These are phyloP conservation scores for Standfussiana lucernea DNA, from an alignment of 2,888 invertebrate genomes.

Conservation along the genomic window DNA sequence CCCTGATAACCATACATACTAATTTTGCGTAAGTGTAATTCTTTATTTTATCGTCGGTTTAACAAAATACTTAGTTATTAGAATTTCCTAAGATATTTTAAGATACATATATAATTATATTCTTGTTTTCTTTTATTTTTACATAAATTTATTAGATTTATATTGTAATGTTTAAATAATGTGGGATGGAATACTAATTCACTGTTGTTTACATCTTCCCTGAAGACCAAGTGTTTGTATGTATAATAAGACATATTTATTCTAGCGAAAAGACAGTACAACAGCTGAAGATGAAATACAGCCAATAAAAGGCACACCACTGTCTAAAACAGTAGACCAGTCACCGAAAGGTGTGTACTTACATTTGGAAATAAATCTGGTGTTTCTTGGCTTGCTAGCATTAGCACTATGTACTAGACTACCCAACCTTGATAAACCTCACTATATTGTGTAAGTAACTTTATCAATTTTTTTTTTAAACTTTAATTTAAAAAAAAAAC, in stretches of 20 bases:
- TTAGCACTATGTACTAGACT: constrained; percentile 94
- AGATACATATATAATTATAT: not conserved
- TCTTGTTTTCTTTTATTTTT: not conserved
- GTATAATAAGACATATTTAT: not conserved
- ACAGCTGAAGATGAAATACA: constrained; percentile 70
- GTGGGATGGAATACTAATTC: not conserved
- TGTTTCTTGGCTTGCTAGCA: constrained; percentile 93
- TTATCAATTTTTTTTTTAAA: not conserved
- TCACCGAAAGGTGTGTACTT: constrained; percentile 74
- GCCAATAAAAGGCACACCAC: constrained; percentile 28
- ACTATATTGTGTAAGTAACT: constrained; percentile 96
- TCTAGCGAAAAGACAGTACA: constrained; percentile 65
- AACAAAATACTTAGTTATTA: not conserved
- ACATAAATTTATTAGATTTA: not conserved
- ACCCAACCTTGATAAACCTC: constrained; percentile 95
- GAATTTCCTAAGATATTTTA: not conserved
- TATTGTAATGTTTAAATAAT: not conserved
- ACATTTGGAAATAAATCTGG: constrained; percentile 93
- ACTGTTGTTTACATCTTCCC: not conserved
- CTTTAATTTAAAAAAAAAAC: not conserved
- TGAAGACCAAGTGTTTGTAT: not conserved
- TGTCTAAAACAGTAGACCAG: constrained; percentile 51
- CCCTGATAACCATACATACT: not conserved
- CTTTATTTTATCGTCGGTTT: not conserved
- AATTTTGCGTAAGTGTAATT: not conserved